Base-by-base conservation (phyloP, 1,140 invertebrate species). In the Drosophila asahinai region DNA sequence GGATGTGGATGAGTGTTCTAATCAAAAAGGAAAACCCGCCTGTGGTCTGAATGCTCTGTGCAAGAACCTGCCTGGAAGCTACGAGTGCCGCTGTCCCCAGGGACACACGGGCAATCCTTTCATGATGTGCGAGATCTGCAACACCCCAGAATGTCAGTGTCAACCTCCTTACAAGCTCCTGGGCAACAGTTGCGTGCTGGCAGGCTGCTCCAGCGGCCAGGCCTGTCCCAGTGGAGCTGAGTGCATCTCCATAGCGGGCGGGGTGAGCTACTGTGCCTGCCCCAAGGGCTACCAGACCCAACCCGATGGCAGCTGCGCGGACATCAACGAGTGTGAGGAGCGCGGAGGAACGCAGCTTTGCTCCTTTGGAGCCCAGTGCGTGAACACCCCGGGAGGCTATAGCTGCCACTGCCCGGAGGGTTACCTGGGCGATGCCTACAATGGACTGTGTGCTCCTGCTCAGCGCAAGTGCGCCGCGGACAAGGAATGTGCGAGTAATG, bases 11-110 rank as follows among this genome's bases (percentile, higher is more conserved):
- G 98, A 99, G 93, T 99, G 98, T 81, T 94, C 95, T 1, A 95
- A 96, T 83, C 94, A 95, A 0, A 93, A 95, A 42, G 95, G 95
- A 11, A 96, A 96, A 73, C 95, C 95, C 1, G 95, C 96, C 4
- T 98, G 97, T 93, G 97, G 97, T 1, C 91, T 96, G 6, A 97
- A 98, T 92, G 97, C 97, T 3, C 95, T 98, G 48, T 98, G 98
- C 91, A 98, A 97, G 93, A 99, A 99, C 93, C 93, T 98, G 45
- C 97, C 97, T 0, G 98, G 98, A n/a, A 97, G 97, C 86, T 99
- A 98, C 90, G 97, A 98, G 93, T 98, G 97, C 86, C 96, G 97
- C 81, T 99, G 98, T 90, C 97, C 97, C 1, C 93, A 95, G 38
- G 97, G 97, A 9, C 98, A 96, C 84, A 96, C 96, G 83, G 97